Evolutionary conservation across 2,888 invertebrate species (phyloP).

Genomic region (Harpalus rubripes): DNA sequence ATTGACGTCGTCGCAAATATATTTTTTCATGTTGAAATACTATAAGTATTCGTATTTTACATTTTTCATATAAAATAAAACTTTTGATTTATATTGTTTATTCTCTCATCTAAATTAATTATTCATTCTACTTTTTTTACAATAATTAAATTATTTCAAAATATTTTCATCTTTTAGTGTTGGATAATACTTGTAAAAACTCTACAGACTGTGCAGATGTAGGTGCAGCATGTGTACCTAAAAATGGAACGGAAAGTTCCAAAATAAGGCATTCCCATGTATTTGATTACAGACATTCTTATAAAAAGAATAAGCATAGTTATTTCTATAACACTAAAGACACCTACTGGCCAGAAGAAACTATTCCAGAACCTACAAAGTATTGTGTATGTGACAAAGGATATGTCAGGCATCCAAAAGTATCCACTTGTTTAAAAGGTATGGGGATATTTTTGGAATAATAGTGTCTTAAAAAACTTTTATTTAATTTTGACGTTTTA

Average conservation of each 20-base stretch:
- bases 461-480: too few relatives aligned
- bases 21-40: too few relatives aligned
- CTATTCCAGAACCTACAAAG: neutral
- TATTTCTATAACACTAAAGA: neutral
- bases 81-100: too few relatives aligned
- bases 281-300: neutral
- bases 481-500: too few relatives aligned
- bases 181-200: slow-evolving; percentile 36
- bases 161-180: neutral
- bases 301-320: neutral
- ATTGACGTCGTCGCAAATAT: too few relatives aligned
- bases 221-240: slow-evolving; percentile 17
- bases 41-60: too few relatives aligned
- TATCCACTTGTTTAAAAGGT: slow-evolving; percentile 42
- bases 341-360: neutral
- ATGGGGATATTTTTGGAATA: neutral
- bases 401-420: slow-evolving; percentile 29
- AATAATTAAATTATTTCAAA: too few relatives aligned
- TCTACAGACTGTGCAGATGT: slow-evolving; percentile 36
- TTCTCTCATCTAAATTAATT: too few relatives aligned
- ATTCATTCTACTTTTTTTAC: too few relatives aligned
- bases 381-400: slow-evolving; percentile 50
- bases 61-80: too few relatives aligned
- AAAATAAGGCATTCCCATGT: too few relatives aligned
- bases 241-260: slow-evolving; percentile 15